Base-by-base conservation (phyloP, 2,797 vertebrate genomes). In the Ibycter americanus region DNA sequence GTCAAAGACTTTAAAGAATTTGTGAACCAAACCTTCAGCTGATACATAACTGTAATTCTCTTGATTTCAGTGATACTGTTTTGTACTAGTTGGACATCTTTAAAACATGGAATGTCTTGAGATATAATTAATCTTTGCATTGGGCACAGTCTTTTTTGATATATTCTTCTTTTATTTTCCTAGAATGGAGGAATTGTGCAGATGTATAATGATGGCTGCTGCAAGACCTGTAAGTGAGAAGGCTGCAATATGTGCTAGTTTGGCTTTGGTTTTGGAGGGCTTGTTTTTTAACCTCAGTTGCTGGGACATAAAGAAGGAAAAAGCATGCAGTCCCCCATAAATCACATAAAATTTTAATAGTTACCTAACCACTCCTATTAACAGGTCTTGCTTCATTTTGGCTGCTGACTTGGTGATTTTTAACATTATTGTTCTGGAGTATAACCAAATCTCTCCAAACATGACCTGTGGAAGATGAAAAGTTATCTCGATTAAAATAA, bases 151-250 rank as follows among this genome's bases (percentile, higher is more conserved):
- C 92, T 95, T 91, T 98, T 91, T 96, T 98, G 94, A 97, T 97
- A 80, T 95, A 81, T 94, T 95, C 55, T 86, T 52, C 73, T 97
- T 95, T 87, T 97, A 81, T 98, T 95, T 93, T 97, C 97, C 82
- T 98, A 99, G 99, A 99, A 98, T 96, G 99, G 99, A 54, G 99
- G 99, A 47, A 97, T 98, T 96, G 98, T 99, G 96, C 99, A 99
- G 98, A 99, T 97, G 22, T 99, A 99, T 90, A 99, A 99, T 72
- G 99, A 99, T 78, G 99, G 99, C 97, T 99, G 99, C 98, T 99
- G 99, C 98, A 99, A 98, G 98, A 99, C 99, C 97, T 99, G 99
- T 99, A 99, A 99, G 99, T 99, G 91, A 95, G 80, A 95, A 84
- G 74, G 93, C 95, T 96, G 95, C 95, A 96, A 94, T 84, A 68